phyloP scores from a whole-genome alignment of 64 coral and sea anemone genomes.

The Dendrophyllia cribrosa region DNA sequence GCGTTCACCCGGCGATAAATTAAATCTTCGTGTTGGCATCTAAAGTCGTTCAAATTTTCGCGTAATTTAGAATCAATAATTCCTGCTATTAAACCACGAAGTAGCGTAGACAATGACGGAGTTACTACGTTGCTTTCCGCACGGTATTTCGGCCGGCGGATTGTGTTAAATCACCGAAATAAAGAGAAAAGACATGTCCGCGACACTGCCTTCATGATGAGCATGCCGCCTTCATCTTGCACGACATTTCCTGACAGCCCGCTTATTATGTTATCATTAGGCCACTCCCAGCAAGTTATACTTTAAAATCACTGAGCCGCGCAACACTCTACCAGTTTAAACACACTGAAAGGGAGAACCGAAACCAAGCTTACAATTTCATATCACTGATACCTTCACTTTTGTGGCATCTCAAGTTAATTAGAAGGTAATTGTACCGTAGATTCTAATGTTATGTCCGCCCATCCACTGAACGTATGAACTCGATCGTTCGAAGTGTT shows the following conservation, averaged over 20 bases:
- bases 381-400: not conserved
- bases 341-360: not conserved
- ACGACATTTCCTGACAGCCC: constrained; percentile 55
- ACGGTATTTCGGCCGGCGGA: constrained; percentile 17
- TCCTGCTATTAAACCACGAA: constrained; percentile 15
- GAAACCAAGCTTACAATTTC: not conserved
- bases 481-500: not conserved
- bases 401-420: not conserved
- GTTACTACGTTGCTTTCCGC: constrained; percentile 15
- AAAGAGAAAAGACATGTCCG: constrained; percentile 28
- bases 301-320: constrained; percentile 28
- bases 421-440: constrained; percentile 1
- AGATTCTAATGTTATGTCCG: not conserved
- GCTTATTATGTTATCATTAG: constrained; percentile 60
- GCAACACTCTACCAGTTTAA: constrained; percentile 21
- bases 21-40: constrained; percentile 37
- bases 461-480: not conserved
- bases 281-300: constrained; percentile 30
- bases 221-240: constrained; percentile 19
- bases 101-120: not conserved
- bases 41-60: not conserved
- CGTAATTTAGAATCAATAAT: constrained; percentile 11
- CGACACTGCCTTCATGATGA: not conserved
- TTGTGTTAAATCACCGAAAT: constrained; percentile 24
- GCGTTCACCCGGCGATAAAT: constrained; percentile 15